Percentiles rank a stretch among this genome's conserved stretches.
These are phyloP conservation scores for Hucho hucho DNA, from an alignment of 2,113 vertebrate genomes.

Conservation along the genomic window DNA sequence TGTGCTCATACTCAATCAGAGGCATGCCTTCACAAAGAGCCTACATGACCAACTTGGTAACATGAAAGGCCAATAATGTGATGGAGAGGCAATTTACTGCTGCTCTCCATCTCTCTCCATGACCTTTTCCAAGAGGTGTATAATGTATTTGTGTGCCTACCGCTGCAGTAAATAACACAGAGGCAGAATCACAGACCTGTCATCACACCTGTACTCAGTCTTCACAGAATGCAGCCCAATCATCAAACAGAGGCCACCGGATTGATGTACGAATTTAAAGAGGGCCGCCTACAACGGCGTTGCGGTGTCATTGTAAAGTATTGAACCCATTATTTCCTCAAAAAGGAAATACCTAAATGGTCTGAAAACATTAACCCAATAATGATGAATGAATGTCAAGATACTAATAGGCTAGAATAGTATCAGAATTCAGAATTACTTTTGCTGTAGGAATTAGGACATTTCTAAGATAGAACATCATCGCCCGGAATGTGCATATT, in stretches of 20 bases:
- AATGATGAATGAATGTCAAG: slow-evolving; percentile 33
- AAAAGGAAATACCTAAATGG: slow-evolving; percentile 54
- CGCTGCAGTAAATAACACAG: slow-evolving; percentile 67
- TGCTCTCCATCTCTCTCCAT: slow-evolving; percentile 69
- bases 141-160: slow-evolving; percentile 63
- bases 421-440: slow-evolving; percentile 37
- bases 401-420: slow-evolving; percentile 19
- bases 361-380: slow-evolving; percentile 47
- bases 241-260: slow-evolving; percentile 54
- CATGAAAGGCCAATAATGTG: slow-evolving; percentile 60
- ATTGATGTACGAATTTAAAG: slow-evolving; percentile 69
- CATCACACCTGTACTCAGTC: slow-evolving; percentile 57
- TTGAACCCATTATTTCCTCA: slow-evolving; percentile 59
- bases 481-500: too few relatives aligned
- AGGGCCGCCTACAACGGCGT: slow-evolving; percentile 60
- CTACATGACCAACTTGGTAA: slow-evolving; percentile 44
- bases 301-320: slow-evolving; percentile 59
- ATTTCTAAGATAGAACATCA: too few relatives aligned
- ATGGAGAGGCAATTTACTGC: slow-evolving; percentile 67
- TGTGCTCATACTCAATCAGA: slow-evolving; percentile 37
- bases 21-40: slow-evolving; percentile 34
- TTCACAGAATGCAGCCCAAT: slow-evolving; percentile 64
- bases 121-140: slow-evolving; percentile 75
- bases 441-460: slow-evolving; percentile 12
- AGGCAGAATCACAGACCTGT: slow-evolving; percentile 60